Percentiles rank a stretch among this genome's conserved stretches.
phyloP scores from a whole-genome alignment of 2,888 invertebrate species.

The Caenorhabditis plicata region DNA sequence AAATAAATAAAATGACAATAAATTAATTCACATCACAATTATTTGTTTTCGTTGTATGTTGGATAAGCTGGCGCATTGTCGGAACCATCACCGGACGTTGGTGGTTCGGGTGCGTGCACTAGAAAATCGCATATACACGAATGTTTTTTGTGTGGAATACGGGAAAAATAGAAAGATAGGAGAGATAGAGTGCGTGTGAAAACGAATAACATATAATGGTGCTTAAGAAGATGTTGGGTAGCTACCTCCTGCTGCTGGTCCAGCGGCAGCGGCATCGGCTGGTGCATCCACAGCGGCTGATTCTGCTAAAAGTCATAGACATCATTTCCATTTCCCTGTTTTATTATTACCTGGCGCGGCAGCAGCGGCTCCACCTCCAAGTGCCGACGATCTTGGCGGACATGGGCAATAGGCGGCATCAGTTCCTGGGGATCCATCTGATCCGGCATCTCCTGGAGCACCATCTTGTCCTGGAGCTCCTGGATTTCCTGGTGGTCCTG shows the following conservation, averaged over 20 bases:
- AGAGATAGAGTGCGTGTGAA: no score
- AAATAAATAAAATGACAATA: no score
- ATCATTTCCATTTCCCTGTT: no score
- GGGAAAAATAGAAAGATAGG: no score
- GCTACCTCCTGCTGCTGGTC: neutral
- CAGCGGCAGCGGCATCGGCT: neutral
- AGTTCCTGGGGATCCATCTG: slow-evolving; percentile 25
- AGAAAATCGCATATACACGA: neutral
- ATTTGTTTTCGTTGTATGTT: neutral
- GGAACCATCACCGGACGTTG: neutral
- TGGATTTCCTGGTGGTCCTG: neutral
- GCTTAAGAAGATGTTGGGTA: neutral
- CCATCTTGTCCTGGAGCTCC: slow-evolving; percentile 21
- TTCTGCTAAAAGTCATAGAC: no score
- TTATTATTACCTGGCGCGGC: no score
- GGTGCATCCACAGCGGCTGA: neutral
- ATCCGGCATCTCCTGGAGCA: slow-evolving; percentile 11
- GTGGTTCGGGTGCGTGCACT: neutral
- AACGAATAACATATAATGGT: neutral
- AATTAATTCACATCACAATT: neutral
- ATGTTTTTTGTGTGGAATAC: no score
- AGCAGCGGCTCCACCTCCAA: neutral
- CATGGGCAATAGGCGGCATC: slow-evolving; percentile 39
- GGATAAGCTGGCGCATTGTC: neutral
- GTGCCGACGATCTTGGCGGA: slow-evolving; percentile 20